These are phyloP conservation scores for Drosophila mayri DNA, from an alignment of 1,140 invertebrate species.

Conservation along the genomic window DNA sequence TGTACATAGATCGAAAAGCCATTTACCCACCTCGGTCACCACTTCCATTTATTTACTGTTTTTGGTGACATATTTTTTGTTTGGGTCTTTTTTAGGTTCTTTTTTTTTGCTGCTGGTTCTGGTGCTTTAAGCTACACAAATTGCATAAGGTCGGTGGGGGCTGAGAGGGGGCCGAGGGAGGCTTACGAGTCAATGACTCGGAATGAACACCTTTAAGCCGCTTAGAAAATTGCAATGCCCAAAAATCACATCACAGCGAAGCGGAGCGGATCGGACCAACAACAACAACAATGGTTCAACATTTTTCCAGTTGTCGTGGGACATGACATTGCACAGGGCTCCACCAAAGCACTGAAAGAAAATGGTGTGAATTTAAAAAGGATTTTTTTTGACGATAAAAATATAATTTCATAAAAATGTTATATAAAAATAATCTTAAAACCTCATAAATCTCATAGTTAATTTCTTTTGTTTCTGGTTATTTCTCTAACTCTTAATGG, in stretches of 20 bases:
- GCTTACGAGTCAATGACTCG: slow-evolving; percentile 64
- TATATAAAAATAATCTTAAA: too few species aligned
- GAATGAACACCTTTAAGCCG: slow-evolving; percentile 81
- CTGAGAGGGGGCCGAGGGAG: neutral
- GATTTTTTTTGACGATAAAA: too few species aligned
- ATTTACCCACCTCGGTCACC: neutral
- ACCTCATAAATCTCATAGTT: too few species aligned
- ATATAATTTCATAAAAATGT: too few species aligned
- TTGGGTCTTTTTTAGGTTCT: too few species aligned
- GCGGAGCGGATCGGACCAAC: slow-evolving; percentile 29
- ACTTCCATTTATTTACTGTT: slow-evolving; percentile 23
- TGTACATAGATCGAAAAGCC: slow-evolving; percentile 21
- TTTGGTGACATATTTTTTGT: slow-evolving; percentile 8
- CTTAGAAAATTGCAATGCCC: slow-evolving; percentile 79
- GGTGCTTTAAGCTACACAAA: slow-evolving; percentile 45
- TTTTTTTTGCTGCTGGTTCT: slow-evolving; percentile 7
- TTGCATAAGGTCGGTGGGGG: slow-evolving; percentile 31
- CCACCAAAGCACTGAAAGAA: slow-evolving; percentile 1
- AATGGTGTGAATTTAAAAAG: neutral
- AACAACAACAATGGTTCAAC: slow-evolving; percentile 35
- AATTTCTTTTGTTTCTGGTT: too few species aligned
- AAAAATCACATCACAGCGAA: slow-evolving; percentile 59
- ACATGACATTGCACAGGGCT: slow-evolving; percentile 47
- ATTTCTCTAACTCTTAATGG: too few species aligned
- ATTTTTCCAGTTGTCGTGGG: slow-evolving; percentile 33